These are phyloP conservation scores for Plectropomus leopardus DNA, from an alignment of 2,113 vertebrate species.

Conservation along the genomic window DNA sequence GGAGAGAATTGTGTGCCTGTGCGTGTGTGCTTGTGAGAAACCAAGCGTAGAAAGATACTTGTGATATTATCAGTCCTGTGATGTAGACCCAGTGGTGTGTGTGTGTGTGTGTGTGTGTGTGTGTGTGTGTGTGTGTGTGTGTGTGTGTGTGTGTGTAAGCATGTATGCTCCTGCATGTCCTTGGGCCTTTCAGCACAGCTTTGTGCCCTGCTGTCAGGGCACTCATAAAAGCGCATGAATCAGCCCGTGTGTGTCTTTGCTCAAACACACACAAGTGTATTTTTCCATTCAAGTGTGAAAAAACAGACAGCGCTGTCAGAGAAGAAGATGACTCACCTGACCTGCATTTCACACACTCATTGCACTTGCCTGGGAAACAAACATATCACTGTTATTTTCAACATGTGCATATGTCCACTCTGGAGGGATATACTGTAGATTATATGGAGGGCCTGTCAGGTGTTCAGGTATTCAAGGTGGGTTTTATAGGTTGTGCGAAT, in stretches of 20 bases:
- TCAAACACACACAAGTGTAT: conserved; percentile 33
- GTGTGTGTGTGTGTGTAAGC: conserved; percentile 30
- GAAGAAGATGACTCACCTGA: conserved; percentile 73
- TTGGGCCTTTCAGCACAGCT: conserved; percentile 69
- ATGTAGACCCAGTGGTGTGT: no score
- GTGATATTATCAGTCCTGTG: conserved; percentile 10
- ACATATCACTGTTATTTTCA: conserved; percentile 68
- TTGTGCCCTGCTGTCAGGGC: conserved; percentile 53
- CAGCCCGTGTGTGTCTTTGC: conserved; percentile 42
- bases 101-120: conserved; percentile 7
- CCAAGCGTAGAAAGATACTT: conserved; percentile 7
- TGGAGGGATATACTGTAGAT: conserved; percentile 3
- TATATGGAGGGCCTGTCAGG: not conserved
- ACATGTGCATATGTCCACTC: conserved; percentile 21
- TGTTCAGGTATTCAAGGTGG: not conserved
- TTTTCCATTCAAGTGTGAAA: conserved; percentile 77
- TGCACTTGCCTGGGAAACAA: conserved; percentile 72
- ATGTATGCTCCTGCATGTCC: conserved; percentile 66
- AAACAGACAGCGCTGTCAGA: conserved; percentile 66
- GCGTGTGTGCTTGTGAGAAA: conserved; percentile 1
- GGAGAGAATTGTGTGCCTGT: conserved; percentile 15
- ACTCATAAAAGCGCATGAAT: conserved; percentile 61
- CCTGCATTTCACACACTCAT: conserved; percentile 73
- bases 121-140: conserved; percentile 14
- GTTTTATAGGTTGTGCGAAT: not conserved